These are phyloP conservation scores for Drosophila albomicans DNA, from an alignment of 1,140 invertebrate genomes.

Conservation along the genomic window DNA sequence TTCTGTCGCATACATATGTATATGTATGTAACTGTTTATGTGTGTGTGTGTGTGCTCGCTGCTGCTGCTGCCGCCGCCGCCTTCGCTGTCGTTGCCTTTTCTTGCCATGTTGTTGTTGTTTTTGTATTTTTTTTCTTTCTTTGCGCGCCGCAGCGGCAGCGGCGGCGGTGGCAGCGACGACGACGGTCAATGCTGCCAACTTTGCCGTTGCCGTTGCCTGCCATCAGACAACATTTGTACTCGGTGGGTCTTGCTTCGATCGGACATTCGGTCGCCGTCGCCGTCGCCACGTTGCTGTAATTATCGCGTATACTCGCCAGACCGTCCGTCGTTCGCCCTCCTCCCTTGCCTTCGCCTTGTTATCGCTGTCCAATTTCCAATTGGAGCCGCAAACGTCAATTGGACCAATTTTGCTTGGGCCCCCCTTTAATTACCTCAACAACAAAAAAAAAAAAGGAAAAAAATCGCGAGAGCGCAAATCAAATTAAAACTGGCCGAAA, in stretches of 20 bases:
- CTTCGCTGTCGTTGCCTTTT: slow-evolving; percentile 55
- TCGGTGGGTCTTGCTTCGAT: slow-evolving; percentile 81
- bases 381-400: slow-evolving; percentile 31
- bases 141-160: slow-evolving; percentile 59
- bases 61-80: slow-evolving; percentile 31
- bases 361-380: slow-evolving; percentile 14
- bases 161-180: slow-evolving; percentile 52
- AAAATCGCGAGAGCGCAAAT: slow-evolving; percentile 31
- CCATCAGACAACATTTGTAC: slow-evolving; percentile 83
- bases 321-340: slow-evolving; percentile 17
- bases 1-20: slow-evolving; percentile 69
- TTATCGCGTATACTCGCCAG: slow-evolving; percentile 47
- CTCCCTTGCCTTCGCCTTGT: not conserved
- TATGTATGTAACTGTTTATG: slow-evolving; percentile 43
- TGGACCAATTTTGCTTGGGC: slow-evolving; percentile 14
- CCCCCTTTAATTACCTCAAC: slow-evolving; percentile 49
- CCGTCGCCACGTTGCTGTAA: slow-evolving; percentile 50
- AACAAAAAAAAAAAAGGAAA: slow-evolving; percentile 3
- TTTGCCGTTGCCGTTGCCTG: slow-evolving; percentile 74
- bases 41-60: slow-evolving; percentile 53
- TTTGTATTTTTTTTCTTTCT: slow-evolving; percentile 53
- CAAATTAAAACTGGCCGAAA: slow-evolving; percentile 49
- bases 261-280: slow-evolving; percentile 64
- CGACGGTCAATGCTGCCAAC: slow-evolving; percentile 81
- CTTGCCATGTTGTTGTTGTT: slow-evolving; percentile 45